Conservation (phyloP, 1,140 invertebrate species). For the Monochamus saltuarius region DNA sequence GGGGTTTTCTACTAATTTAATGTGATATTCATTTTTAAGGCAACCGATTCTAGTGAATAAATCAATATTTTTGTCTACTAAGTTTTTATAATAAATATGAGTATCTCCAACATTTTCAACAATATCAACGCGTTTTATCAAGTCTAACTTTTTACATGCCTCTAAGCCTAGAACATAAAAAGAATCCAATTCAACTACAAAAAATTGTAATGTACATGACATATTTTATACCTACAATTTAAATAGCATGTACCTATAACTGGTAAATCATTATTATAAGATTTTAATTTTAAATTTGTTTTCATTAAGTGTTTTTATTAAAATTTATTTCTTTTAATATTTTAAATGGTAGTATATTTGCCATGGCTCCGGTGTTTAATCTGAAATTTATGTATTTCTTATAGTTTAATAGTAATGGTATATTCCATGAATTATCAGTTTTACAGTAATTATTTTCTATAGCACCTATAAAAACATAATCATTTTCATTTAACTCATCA, state of each 20-base stretch:
- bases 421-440: not conserved
- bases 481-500: not conserved
- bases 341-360: conserved; percentile 7
- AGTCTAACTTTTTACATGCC: conserved; percentile 16
- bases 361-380: conserved; percentile 14
- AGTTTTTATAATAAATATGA: not conserved
- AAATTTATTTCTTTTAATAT: conserved; percentile 15
- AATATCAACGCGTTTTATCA: conserved; percentile 12
- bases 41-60: conserved; percentile 5
- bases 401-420: not conserved
- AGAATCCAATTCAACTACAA: conserved; percentile 7
- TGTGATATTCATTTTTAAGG: conserved; percentile 9
- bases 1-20: conserved; percentile 10
- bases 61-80: conserved; percentile 8
- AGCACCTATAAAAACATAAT: conserved; percentile 1
- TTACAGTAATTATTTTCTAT: not conserved
- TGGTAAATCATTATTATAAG: conserved; percentile 17
- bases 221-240: conserved; percentile 6
- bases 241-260: conserved; percentile 7
- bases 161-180: not conserved
- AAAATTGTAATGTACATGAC: conserved; percentile 21
- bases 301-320: not conserved
- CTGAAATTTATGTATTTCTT: conserved; percentile 5
- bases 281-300: conserved; percentile 16
- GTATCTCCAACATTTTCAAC: conserved; percentile 2